Evolutionary conservation across 1,140 invertebrate genomes (phyloP), one percentile per base, ranked within the genome.

Genomic region (Drosophila elegans): DNA sequence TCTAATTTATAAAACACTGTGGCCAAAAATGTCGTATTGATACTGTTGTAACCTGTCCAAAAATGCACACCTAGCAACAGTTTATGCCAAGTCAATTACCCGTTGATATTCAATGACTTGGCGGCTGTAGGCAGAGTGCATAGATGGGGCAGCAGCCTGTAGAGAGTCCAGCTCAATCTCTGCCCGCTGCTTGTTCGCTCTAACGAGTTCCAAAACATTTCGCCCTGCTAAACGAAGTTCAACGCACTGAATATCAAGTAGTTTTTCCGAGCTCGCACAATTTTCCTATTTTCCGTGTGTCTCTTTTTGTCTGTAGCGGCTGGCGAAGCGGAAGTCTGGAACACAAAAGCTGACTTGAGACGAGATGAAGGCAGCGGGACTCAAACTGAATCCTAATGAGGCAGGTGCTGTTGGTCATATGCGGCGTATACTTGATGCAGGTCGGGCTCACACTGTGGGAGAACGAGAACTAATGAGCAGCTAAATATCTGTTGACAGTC

Each of bases 191-290:
- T 59, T 56, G 69, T 49, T 60, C 42, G 61, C 79, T 60, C 83
- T 86, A 88, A 88, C 83, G 84, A 88, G 83, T 79, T 88, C 79
- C 80, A 67, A 89, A 88, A 88, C 80, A 88, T 88, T 88, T 88
- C 72, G 83, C 80, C 84, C 79, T 77, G 67, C 84, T 88, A 88
- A 88, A 88, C 83, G 83, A 88, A 88, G 83, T 76, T 88, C 81
- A 88, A 89, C 83, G 84, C 67, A 88, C 80, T 88, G 83, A 79
- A 88, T 88, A 88, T 69, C 84, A 88, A 88, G 83, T 89, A 88
- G 83, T 88, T 88, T 76, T 73, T n/a, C 55, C 48, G 44, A 48
- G 46, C 75, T 32, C 42, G 32, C 61, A 72, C 60, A 75, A 56
- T 74, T 54, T 72, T 71, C 68, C 32, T 54, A 72, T 42, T 72